Evolutionary conservation across 1,140 invertebrate species (phyloP).

Genomic region (Temnothorax curvispinosus): DNA sequence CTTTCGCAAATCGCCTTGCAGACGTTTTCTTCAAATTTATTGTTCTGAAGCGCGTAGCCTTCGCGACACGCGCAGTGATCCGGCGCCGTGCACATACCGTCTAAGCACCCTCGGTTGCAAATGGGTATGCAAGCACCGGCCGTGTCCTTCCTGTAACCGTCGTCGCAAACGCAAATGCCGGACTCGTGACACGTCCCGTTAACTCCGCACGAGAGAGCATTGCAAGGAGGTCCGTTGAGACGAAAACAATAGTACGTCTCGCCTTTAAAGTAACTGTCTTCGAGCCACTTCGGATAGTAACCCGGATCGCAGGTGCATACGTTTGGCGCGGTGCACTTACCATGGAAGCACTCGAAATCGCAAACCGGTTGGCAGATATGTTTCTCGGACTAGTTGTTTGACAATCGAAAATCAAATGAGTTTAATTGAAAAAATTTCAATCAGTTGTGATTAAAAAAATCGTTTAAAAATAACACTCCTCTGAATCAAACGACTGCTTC

Average conservation of each 20-base stretch:
- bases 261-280: too few relatives aligned
- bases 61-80: constrained; percentile 73
- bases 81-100: constrained; percentile 74
- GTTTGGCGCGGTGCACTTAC: constrained; percentile 61
- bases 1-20: constrained; percentile 68
- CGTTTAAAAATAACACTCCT: background rate
- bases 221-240: constrained; percentile 77
- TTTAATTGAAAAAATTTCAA: background rate
- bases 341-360: constrained; percentile 49
- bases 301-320: constrained; percentile 71
- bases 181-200: constrained; percentile 73
- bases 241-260: constrained; percentile 77
- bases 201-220: constrained; percentile 48
- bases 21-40: background rate
- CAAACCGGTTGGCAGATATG: constrained; percentile 68
- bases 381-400: background rate
- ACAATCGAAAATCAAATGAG: background rate
- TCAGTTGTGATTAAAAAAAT: background rate
- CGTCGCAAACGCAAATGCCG: constrained; percentile 74
- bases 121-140: constrained; percentile 49
- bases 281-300: constrained; percentile 51
- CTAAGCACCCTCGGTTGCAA: constrained; percentile 69
- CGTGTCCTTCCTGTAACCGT: constrained; percentile 68
- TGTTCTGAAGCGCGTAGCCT: constrained; percentile 57
- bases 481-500: too few relatives aligned